Evolutionary conservation across 1,140 invertebrate genomes (phyloP).

Genomic region (Pteromalus puparum): DNA sequence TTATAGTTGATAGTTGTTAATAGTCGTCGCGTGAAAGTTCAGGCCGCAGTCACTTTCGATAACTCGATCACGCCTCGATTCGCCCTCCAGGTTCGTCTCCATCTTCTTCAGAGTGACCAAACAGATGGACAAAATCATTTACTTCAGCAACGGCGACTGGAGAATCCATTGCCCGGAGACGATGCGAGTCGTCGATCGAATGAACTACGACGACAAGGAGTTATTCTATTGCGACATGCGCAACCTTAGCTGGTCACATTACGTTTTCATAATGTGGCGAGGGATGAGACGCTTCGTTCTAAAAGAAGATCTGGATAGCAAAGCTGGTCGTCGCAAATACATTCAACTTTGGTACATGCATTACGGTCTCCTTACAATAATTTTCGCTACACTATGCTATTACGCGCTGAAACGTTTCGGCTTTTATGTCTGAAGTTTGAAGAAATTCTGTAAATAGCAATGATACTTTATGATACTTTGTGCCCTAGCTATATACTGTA

Average conservation of each 20-base stretch:
- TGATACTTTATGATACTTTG: no score
- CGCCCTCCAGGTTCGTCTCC: background rate
- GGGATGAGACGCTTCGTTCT: no score
- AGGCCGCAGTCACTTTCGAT: no score
- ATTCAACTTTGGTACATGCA: background rate
- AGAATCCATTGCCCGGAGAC: slow-evolving; percentile 76
- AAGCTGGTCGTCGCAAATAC: background rate
- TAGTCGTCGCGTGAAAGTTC: no score
- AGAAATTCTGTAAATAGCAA: no score
- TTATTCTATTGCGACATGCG: slow-evolving; percentile 78
- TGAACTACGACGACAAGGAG: slow-evolving; percentile 77
- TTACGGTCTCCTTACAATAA: background rate
- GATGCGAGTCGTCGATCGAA: slow-evolving; percentile 68
- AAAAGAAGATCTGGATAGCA: slow-evolving; percentile 65
- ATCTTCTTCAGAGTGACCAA: background rate
- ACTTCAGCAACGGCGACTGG: slow-evolving; percentile 76
- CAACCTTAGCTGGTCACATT: slow-evolving; percentile 73
- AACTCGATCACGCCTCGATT: no score
- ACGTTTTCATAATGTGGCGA: no score
- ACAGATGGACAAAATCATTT: slow-evolving; percentile 76
- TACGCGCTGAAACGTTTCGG: background rate
- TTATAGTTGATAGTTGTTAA: no score
- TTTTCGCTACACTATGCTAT: background rate
- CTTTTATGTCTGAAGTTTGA: background rate
- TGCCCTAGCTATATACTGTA: no score